Conservation (phyloP, 2,797 vertebrate species). For the Cheirogaleus major region DNA sequence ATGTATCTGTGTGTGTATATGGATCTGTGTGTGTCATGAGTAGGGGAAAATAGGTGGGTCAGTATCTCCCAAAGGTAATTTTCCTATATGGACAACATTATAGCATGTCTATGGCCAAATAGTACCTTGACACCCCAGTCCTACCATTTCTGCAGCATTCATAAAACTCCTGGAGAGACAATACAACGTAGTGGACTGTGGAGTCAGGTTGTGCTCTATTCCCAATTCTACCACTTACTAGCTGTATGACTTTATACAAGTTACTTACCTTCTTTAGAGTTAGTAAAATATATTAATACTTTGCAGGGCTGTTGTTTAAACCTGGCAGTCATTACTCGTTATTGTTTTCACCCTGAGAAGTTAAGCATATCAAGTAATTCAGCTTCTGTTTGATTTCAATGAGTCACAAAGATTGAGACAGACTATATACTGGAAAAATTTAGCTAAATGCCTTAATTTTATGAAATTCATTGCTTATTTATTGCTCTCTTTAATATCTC, state of each 20-base stretch:
- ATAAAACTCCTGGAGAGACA: not conserved
- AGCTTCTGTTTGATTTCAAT: not conserved
- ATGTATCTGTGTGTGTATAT: not conserved
- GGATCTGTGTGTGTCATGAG: not conserved
- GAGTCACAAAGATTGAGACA: not conserved
- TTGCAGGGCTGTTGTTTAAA: not conserved
- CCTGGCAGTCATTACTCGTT: not conserved
- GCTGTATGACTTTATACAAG: not conserved
- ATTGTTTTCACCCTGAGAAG: not conserved
- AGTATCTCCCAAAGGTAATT: not conserved
- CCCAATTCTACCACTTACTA: not conserved
- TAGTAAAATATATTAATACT: not conserved
- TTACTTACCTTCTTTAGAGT: not conserved
- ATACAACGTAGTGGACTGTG: too few species aligned
- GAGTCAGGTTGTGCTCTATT: not conserved
- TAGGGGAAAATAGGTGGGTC: not conserved
- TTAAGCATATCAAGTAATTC: conserved; percentile 17
- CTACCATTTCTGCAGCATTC: not conserved
- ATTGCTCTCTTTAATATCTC: not conserved
- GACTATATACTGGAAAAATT: not conserved
- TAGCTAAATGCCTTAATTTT: not conserved
- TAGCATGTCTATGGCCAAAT: not conserved
- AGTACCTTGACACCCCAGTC: not conserved
- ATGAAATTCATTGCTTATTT: not conserved
- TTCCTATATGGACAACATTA: not conserved